A percentile compares a stretch with the other conserved stretches of the same genome.
These are phyloP conservation scores for Mamestra configurata DNA, from an alignment of 1,140 invertebrate genomes.

Conservation along the genomic window DNA sequence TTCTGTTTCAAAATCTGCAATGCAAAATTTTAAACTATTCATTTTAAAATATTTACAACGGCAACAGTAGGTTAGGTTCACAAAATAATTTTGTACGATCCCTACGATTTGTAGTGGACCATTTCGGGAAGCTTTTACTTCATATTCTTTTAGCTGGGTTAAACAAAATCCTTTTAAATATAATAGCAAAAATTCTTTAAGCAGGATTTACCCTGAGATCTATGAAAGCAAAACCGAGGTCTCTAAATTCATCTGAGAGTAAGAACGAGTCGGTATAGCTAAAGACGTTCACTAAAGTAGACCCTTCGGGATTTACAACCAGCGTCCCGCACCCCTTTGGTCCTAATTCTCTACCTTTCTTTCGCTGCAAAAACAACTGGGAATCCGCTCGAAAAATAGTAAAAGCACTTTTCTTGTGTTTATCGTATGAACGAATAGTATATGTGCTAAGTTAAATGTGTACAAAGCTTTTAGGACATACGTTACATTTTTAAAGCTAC, in stretches of 20 bases:
- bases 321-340: constrained; percentile 41
- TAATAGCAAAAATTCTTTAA: background rate
- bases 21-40: constrained; percentile 15
- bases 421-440: constrained; percentile 46
- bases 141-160: background rate
- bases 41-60: background rate
- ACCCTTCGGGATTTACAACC: constrained; percentile 51
- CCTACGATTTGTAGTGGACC: background rate
- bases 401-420: constrained; percentile 39
- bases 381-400: constrained; percentile 40
- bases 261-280: constrained; percentile 33
- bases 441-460: background rate
- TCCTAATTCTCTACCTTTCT: constrained; percentile 50
- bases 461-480: too few species aligned
- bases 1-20: constrained; percentile 5
- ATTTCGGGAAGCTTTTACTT: background rate
- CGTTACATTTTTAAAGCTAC: background rate
- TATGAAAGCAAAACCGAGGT: constrained; percentile 16
- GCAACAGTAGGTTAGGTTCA: background rate
- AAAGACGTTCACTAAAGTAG: constrained; percentile 46
- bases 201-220: background rate
- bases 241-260: constrained; percentile 44
- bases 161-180: constrained; percentile 1
- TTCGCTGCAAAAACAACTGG: constrained; percentile 45
- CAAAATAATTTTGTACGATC: background rate